Percentiles rank a stretch among this genome's conserved stretches.
These are phyloP conservation scores for Myotis brandtii DNA, from an alignment of 2,113 vertebrate genomes.

Conservation along the genomic window DNA sequence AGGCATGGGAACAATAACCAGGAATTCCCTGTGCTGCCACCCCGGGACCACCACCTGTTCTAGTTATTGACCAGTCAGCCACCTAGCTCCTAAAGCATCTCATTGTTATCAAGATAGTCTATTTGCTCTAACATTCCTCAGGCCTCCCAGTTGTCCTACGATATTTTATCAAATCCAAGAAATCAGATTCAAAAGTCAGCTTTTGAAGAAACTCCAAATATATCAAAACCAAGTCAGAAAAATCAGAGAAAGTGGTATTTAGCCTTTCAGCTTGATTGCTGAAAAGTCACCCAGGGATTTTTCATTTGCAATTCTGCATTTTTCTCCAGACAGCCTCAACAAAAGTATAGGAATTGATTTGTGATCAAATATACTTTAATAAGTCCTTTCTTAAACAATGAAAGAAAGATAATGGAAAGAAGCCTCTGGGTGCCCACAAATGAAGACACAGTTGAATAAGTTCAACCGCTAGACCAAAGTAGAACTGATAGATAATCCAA, in stretches of 20 bases:
- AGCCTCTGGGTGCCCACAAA: neutral
- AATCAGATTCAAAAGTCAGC: neutral
- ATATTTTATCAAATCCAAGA: slow-evolving; percentile 13
- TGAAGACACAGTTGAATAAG: slow-evolving; percentile 23
- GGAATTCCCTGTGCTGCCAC: neutral
- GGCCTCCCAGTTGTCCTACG: neutral
- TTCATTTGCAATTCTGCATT: neutral
- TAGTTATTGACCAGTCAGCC: neutral
- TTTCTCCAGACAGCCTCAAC: slow-evolving; percentile 30
- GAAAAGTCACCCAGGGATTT: neutral
- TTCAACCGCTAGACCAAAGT: neutral
- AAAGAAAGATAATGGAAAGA: neutral
- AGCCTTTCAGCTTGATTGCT: neutral
- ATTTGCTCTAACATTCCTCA: neutral
- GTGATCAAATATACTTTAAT: slow-evolving; percentile 36
- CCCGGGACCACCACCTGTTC: neutral
- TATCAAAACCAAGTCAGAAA: neutral
- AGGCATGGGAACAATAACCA: neutral
- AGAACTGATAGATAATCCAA: slow-evolving; percentile 60
- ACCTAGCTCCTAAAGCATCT: neutral
- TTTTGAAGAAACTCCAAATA: slow-evolving; percentile 11
- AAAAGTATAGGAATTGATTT: slow-evolving; percentile 43
- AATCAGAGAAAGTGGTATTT: neutral
- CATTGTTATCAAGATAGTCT: neutral
- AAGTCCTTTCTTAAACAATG: slow-evolving; percentile 22